phyloP scores from a whole-genome alignment of 1,140 invertebrate species.

The Atta texana region DNA sequence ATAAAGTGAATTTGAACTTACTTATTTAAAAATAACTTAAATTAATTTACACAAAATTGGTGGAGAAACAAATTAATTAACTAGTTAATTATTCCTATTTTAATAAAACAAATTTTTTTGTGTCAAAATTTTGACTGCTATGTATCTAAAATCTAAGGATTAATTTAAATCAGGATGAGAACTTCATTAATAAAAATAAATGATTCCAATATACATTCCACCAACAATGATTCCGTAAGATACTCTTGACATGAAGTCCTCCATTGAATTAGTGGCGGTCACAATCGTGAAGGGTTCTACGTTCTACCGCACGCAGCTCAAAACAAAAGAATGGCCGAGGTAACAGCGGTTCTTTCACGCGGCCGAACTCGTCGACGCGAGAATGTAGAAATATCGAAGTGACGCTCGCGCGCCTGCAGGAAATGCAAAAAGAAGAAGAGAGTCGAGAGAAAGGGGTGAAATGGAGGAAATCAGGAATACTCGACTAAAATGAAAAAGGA shows the following conservation, averaged over 20 bases:
- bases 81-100: neutral
- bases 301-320: slow-evolving; percentile 31
- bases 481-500: neutral
- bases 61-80: neutral
- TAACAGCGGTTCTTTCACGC: slow-evolving; percentile 52
- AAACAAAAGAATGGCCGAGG: slow-evolving; percentile 45
- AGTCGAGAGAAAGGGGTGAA: slow-evolving; percentile 31
- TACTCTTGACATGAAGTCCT: slow-evolving; percentile 39
- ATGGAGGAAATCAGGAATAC: slow-evolving; percentile 29
- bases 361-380: slow-evolving; percentile 40
- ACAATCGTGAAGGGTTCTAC: slow-evolving; percentile 40
- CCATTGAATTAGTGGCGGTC: slow-evolving; percentile 32
- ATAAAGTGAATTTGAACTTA: neutral
- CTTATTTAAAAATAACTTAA: neutral
- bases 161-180: neutral
- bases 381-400: slow-evolving; percentile 66
- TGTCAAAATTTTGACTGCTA: neutral
- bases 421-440: slow-evolving; percentile 51
- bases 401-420: slow-evolving; percentile 36
- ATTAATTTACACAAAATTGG: neutral
- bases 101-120: neutral
- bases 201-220: slow-evolving; percentile 29
- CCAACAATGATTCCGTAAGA: slow-evolving; percentile 32
- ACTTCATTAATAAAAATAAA: slow-evolving; percentile 5
- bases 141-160: neutral